Percentiles rank a stretch among this genome's conserved stretches.
Evolutionary conservation across 2,113 vertebrate genomes (phyloP).

Genomic region (Myanophis thanlyinensis): DNA sequence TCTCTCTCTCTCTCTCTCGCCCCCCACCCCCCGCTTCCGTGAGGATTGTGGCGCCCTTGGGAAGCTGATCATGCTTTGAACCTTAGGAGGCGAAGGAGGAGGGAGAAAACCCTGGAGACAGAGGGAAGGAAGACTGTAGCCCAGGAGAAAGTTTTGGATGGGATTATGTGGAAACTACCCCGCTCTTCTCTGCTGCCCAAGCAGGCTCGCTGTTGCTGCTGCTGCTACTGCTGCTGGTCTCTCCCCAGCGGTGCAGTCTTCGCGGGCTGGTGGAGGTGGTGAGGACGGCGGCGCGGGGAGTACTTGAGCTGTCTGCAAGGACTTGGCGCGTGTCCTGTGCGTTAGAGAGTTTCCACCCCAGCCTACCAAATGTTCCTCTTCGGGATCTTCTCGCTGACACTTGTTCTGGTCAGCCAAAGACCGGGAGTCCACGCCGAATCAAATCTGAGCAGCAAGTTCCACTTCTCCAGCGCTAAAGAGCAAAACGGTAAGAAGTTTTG

Average conservation of each 20-base stretch:
- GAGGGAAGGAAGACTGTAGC: constrained; percentile 53
- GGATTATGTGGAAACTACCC: constrained; percentile 92
- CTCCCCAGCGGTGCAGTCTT: constrained; percentile 73
- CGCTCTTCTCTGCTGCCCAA: constrained; percentile 78
- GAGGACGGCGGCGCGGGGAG: constrained; percentile 76
- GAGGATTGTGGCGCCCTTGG: constrained; percentile 66
- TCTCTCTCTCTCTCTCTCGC: not conserved
- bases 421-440: constrained; percentile 84
- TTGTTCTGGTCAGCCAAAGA: constrained; percentile 82
- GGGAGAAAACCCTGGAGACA: constrained; percentile 62
- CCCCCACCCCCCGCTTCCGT: constrained; percentile 30
- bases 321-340: constrained; percentile 49
- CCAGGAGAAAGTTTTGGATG: constrained; percentile 72
- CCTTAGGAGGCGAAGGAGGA: constrained; percentile 3
- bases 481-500: constrained; percentile 89
- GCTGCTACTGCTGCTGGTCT: constrained; percentile 68
- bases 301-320: constrained; percentile 35
- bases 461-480: constrained; percentile 84
- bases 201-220: constrained; percentile 76
- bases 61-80: constrained; percentile 70
- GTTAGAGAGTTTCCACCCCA: constrained; percentile 46
- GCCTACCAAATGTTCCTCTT: constrained; percentile 95
- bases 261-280: constrained; percentile 82
- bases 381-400: constrained; percentile 87
- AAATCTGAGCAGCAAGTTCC: constrained; percentile 86